Evolutionary conservation across 2,888 invertebrate genomes (phyloP), one percentile per base, ranked within the genome.

Genomic region (Erynnis tages): DNA sequence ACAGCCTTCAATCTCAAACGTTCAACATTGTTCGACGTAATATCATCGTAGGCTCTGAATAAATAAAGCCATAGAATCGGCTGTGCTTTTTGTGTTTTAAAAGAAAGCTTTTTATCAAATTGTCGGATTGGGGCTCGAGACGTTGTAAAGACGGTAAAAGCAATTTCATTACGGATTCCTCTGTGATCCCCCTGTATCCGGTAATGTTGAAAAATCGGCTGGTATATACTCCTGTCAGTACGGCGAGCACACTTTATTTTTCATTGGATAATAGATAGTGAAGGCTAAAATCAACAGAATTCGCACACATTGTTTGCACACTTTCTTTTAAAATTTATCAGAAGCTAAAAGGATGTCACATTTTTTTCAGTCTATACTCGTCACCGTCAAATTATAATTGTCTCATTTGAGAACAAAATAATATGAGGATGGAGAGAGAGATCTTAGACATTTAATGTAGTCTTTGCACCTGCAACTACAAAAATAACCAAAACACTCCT

Each of bases 81-180:
- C 35, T 43, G 43, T 43, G 43, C 50, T 50, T 43, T 50, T 50
- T 50, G 43, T 50, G 35, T 50, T 43, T 50, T 50, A 43, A 38
- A 49, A 49, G 34, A 43, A 35, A 43, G 50, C 50, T 37, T 50
- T 43, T 50, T 50, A 50, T 50, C 29, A 50, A 50, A 43, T 50
- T 50, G 43, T 41, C 19, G 34, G 49, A 41, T 49, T 49, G 40
- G 34, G 34, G 32, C 25, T 49, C 25, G n/a, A 27, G 43, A 21
- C 50, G 25, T 35, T 35, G 43, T 50, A 17, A 17, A 40, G 43
- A 29, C 27, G 35, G 27, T 35, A 21, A 43, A 50, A 50, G 43
- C 34, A 43, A 50, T 50, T 50, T 35, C 41, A 49, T 49, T 49
- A 49, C 30, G 30, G 40, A 49, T 49, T 32, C 34, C 16, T 41